Evolutionary conservation across 2,797 vertebrate species (phyloP).

Genomic region (Thripadectes ignobilis): DNA sequence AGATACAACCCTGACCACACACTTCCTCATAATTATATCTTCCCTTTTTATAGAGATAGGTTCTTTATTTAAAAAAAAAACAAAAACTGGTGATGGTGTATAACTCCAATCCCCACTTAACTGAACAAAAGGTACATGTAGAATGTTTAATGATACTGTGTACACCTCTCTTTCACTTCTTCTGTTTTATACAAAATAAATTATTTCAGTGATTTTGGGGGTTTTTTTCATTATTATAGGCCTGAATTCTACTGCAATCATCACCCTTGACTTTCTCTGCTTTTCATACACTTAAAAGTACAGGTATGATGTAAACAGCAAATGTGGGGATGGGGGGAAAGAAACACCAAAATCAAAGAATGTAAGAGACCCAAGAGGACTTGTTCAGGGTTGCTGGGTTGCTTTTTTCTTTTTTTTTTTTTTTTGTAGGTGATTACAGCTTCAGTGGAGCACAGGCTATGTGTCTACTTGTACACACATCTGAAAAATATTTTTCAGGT

Average conservation of each 20-base stretch:
- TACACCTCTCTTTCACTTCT: background rate
- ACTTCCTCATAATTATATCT: background rate
- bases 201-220: background rate
- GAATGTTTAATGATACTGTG: background rate
- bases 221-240: background rate
- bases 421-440: background rate
- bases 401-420: background rate
- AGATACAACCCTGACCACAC: background rate
- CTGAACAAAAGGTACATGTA: background rate
- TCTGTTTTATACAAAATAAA: background rate
- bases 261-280: background rate
- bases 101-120: background rate
- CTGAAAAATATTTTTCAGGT: background rate
- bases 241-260: background rate
- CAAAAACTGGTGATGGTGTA: background rate
- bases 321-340: background rate
- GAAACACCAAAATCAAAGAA: background rate
- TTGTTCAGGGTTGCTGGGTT: background rate
- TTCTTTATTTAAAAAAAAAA: background rate
- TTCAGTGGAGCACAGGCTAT: background rate
- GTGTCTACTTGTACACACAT: accelerated
- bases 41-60: background rate
- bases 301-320: background rate
- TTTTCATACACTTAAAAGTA: background rate
- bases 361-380: background rate